These are phyloP conservation scores for Amphipoea oculea DNA, from an alignment of 2,888 invertebrate species.

Conservation along the genomic window DNA sequence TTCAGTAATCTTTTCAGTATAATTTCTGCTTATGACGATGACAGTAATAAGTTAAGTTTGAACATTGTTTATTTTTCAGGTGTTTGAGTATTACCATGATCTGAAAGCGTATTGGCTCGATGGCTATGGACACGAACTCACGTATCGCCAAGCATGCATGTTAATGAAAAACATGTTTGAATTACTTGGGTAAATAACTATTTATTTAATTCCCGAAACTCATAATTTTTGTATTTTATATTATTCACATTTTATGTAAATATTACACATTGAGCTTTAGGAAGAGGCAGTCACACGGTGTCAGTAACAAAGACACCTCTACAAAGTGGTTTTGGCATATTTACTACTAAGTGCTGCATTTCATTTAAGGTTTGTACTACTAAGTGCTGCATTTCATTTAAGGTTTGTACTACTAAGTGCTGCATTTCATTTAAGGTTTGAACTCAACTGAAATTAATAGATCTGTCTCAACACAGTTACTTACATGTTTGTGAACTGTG, in stretches of 20 bases:
- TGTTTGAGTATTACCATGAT: slow-evolving; percentile 94
- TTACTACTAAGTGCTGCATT: neutral
- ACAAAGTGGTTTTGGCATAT: too few relatives aligned
- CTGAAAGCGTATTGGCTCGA: slow-evolving; percentile 95
- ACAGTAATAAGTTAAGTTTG: neutral
- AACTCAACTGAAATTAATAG: neutral
- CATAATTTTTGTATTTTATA: neutral
- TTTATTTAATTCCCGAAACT: neutral
- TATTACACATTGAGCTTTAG: too few relatives aligned
- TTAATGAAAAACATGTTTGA: slow-evolving; percentile 93
- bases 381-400: neutral
- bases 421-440: neutral
- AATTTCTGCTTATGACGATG: too few relatives aligned
- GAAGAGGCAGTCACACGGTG: too few relatives aligned
- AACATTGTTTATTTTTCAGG: slow-evolving; percentile 80
- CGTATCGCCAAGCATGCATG: slow-evolving; percentile 94
- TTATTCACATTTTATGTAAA: neutral
- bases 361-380: neutral
- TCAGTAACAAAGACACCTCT: too few relatives aligned
- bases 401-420: neutral
- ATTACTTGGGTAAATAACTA: slow-evolving; percentile 91
- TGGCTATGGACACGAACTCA: slow-evolving; percentile 94
- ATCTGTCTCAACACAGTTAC: too few relatives aligned
- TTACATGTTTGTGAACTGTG: neutral
- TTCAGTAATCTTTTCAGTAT: too few relatives aligned